Evolutionary conservation across 2,797 vertebrate genomes (phyloP), one percentile per base, ranked within the genome.

Genomic region (Spinibarbus caldwelli): DNA sequence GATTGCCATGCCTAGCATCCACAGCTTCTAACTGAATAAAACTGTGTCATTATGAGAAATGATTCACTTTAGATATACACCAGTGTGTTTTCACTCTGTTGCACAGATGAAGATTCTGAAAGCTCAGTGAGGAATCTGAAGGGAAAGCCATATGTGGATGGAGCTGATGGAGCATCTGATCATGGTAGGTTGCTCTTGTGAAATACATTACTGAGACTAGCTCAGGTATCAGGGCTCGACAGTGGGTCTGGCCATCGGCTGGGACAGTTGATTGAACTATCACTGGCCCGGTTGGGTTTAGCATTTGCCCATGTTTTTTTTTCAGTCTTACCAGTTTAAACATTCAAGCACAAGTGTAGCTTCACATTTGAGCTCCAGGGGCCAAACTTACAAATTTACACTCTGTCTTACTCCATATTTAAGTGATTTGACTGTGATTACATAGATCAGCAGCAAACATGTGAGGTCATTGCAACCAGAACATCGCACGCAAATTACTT

Each of bases 51-150:
- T n/a, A 11, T 29, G 6, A 29, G 14, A 45, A 29, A 47, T 47
- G 15, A 47, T 72, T 57, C 9, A 57, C 54, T 4, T 57, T 23
- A 57, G 54, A 57, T n/a, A 11, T 57, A 57, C 23, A 57, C 54
- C 54, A 57, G 54, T 36, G 72, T 52, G 8, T 77, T 54, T 41
- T 19, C 14, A 57, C 23, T 57, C 23, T 57, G 54, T 57, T 57
- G 9, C 54, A n/a, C 54, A 99, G 98, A 98, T 93, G 97, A 99
- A 92, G 97, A 98, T 91, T 99, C 95, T 78, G 97, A 98, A 90
- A 96, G 95, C 3, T 97, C 98, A 83, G 96, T 99, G 76, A 97
- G 91, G 90, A 97, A 96, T 43, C 94, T 99, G 86, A 97, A 97
- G 87, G 97, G 98, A 91, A 97, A 94, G 66, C 93, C 99, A 0